Base-by-base conservation (phyloP, 2,113 vertebrate genomes). In the Puma concolor region DNA sequence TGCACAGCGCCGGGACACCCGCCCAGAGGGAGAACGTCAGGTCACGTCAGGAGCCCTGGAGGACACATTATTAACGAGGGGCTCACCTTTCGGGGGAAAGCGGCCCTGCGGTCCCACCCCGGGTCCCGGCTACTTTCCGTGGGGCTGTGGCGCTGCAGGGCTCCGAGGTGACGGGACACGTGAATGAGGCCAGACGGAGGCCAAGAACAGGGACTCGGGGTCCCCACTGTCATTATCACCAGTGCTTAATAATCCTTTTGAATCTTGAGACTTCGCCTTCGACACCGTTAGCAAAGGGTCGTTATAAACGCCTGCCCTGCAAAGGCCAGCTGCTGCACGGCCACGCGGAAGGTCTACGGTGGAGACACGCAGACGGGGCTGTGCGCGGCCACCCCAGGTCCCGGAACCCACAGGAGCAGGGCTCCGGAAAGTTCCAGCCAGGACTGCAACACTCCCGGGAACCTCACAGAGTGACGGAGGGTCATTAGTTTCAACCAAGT, bases 1-100 rank as follows among this genome's bases (percentile, higher is more conserved):
- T 93, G 52, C 92, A 82, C 77, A 92, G 83, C 27, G 36, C 67
- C 17, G 71, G 86, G 93, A 86, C 88, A 57, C 36, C 25, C 93
- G 82, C 97, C 88, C 71, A 50, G 71, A 48, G 67, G 80, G 79
- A 72, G n/a, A 60, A 10, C 19, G 79, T 29, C 88, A 91, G 88
- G 77, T 93, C 66, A 76, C 85, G 81, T 85, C n/a, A 57, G 3
- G n/a, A 74, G 66, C 27, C 41, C 71, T 14, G 12, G 12, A 90
- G 69, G 69, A 9, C 31, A 1, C 10, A 44, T 15, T 44, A 60
- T 23, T n/a, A 71, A 77, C 27, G 38, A 74, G 38, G n/a, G 80
- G 88, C 44, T 96, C 76, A 12, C 27, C 64, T 91, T 88, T 76
- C 87, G 7, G 23, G 50, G 19, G 13, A 52, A 84, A 77, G 52